Conservation (phyloP, 2,888 invertebrate species). For the Thalpophila matura region DNA sequence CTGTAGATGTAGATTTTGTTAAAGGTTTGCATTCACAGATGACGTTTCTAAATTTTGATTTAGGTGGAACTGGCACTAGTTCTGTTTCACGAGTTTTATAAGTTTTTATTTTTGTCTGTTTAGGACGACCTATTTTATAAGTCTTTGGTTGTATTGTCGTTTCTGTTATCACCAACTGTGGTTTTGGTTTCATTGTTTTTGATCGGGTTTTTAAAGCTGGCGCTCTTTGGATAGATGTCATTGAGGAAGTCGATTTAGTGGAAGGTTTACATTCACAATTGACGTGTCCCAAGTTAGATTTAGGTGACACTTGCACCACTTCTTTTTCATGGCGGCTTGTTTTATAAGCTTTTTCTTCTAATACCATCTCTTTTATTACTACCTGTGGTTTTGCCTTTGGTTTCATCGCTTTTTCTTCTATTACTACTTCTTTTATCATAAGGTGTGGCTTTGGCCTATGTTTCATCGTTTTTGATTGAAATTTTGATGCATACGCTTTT, state of each 20-base stretch:
- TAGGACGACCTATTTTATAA: background rate
- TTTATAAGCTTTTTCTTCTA: conserved; percentile 4
- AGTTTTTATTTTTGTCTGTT: background rate
- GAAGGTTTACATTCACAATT: conserved; percentile 12
- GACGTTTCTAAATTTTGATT: background rate
- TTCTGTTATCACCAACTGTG: background rate
- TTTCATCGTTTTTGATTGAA: background rate
- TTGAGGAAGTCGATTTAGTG: conserved; percentile 8
- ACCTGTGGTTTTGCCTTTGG: background rate
- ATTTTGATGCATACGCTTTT: conserved; percentile 22
- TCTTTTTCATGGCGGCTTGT: background rate
- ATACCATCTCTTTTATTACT: too few species aligned
- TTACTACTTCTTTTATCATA: background rate
- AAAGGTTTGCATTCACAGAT: conserved; percentile 27
- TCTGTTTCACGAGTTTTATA: background rate
- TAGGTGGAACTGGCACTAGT: background rate
- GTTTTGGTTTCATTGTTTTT: too few species aligned
- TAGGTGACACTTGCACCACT: background rate
- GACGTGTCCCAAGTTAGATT: conserved; percentile 1
- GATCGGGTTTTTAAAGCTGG: background rate
- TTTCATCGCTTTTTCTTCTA: background rate
- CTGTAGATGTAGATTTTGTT: conserved; percentile 25
- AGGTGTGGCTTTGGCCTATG: background rate
- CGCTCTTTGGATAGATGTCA: background rate
- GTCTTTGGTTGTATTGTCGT: background rate